Percentiles rank a stretch among this genome's conserved stretches.
Evolutionary conservation across 2,888 invertebrate species (phyloP).

Genomic region (Temnothorax rugatulus): DNA sequence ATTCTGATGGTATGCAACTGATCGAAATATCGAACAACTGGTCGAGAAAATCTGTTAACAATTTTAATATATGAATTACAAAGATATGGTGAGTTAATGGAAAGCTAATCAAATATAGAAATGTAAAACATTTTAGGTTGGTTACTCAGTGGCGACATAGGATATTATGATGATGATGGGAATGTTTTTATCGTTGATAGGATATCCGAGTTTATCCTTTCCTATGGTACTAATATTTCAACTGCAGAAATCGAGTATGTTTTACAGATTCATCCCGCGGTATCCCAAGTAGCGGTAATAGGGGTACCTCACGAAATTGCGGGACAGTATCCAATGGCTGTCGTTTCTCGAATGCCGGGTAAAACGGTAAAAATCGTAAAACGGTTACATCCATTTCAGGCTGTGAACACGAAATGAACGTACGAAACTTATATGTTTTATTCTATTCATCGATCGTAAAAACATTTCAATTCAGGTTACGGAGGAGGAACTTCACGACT

Average conservation of each 20-base stretch:
- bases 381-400: no score
- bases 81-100: no score
- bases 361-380: constrained; percentile 35
- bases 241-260: constrained; percentile 43
- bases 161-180: constrained; percentile 59
- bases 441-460: no score
- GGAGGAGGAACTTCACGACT: constrained; percentile 34
- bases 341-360: constrained; percentile 17
- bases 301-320: constrained; percentile 39
- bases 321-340: constrained; percentile 39
- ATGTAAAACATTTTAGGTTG: background rate
- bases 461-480: no score
- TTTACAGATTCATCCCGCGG: constrained; percentile 43
- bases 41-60: background rate
- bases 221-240: constrained; percentile 35
- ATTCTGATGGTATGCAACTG: constrained; percentile 84
- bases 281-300: constrained; percentile 31
- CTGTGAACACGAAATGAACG: no score
- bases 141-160: constrained; percentile 41
- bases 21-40: background rate
- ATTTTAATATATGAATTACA: no score
- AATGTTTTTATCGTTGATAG: constrained; percentile 45
- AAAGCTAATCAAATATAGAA: background rate
- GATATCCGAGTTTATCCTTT: constrained; percentile 52
- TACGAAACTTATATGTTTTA: background rate